These are phyloP conservation scores for Polydrusus tereticollis DNA, from an alignment of 2,888 invertebrate genomes.

Conservation along the genomic window DNA sequence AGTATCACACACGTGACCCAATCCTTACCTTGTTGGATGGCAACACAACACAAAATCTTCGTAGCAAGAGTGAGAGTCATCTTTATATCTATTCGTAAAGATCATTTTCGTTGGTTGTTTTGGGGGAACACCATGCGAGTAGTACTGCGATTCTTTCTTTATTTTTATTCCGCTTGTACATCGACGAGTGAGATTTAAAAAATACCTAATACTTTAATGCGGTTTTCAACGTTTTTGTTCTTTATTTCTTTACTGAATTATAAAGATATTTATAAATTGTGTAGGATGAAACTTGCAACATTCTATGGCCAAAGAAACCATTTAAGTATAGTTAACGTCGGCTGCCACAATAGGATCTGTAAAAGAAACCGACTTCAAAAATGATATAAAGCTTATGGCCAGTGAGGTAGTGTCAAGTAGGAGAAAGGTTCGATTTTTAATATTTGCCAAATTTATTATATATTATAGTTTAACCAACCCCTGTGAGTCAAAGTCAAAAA, in stretches of 20 bases:
- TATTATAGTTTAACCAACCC: no score
- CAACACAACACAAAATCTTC: conserved; percentile 56
- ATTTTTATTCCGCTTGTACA: not conserved
- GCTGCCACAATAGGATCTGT: no score
- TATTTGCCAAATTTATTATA: no score
- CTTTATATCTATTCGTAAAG: conserved; percentile 50
- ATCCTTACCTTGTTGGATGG: conserved; percentile 55
- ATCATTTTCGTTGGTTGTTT: conserved; percentile 37
- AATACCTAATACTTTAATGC: not conserved
- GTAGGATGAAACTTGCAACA: no score
- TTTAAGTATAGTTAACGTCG: no score
- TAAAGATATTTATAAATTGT: no score
- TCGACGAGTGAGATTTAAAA: not conserved
- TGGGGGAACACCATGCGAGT: conserved; percentile 40
- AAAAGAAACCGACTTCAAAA: no score
- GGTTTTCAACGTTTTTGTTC: not conserved
- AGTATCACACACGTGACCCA: conserved; percentile 48
- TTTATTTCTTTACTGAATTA: not conserved
- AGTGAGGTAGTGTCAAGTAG: no score
- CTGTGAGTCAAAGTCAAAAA: no score
- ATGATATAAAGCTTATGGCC: no score
- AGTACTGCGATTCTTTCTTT: not conserved
- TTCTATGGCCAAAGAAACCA: no score
- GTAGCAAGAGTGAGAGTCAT: conserved; percentile 54
- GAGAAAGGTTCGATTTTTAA: no score